Conservation (phyloP, 2,113 vertebrate genomes). For the Epinephelus moara region DNA sequence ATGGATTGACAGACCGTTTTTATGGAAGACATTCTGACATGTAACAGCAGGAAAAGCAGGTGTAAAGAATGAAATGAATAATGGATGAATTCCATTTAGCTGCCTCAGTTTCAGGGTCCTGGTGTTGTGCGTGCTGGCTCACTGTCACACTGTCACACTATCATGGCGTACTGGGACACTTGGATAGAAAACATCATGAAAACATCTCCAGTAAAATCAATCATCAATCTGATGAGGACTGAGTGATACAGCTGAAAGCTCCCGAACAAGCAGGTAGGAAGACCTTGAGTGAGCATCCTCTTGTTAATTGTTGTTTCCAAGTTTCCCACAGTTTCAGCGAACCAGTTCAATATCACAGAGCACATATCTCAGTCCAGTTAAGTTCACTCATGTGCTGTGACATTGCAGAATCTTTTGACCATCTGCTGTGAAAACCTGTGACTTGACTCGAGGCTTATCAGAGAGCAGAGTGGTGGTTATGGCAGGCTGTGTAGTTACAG, state of each 20-base stretch:
- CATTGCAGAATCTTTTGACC: slow-evolving; percentile 24
- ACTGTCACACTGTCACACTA: not conserved
- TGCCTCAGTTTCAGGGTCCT: not conserved
- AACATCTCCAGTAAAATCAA: not conserved
- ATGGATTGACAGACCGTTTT: not conserved
- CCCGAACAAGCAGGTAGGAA: not conserved
- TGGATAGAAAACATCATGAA: too few species aligned
- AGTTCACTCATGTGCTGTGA: slow-evolving; percentile 12
- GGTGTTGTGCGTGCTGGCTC: not conserved
- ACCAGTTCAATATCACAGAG: not conserved
- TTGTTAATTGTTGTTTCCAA: not conserved
- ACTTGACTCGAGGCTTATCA: slow-evolving; percentile 37
- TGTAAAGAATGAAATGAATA: not conserved
- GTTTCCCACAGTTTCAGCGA: not conserved
- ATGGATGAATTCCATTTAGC: not conserved
- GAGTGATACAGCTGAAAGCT: not conserved
- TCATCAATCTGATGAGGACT: not conserved
- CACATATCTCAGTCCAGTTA: not conserved
- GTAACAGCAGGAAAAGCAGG: not conserved
- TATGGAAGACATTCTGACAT: not conserved
- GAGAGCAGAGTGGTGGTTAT: slow-evolving; percentile 29
- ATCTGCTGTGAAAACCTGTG: slow-evolving; percentile 42
- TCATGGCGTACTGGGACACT: not conserved
- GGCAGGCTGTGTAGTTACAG: slow-evolving; percentile 40
- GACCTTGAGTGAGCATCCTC: not conserved